Conservation (phyloP, 1,140 invertebrate species). For the Lasioglossum baleicum region DNA sequence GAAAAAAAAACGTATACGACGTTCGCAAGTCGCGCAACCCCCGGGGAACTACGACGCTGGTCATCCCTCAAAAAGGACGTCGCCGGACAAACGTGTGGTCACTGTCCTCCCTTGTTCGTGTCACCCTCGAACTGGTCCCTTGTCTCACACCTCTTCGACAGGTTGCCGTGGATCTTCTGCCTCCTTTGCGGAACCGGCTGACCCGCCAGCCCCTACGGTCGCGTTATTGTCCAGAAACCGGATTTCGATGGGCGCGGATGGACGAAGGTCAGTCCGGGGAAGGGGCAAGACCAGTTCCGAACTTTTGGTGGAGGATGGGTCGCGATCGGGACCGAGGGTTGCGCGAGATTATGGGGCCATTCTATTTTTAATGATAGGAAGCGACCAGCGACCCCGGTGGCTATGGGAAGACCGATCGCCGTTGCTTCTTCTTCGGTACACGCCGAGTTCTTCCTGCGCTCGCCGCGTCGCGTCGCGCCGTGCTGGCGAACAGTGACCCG, state of each 20-base stretch:
- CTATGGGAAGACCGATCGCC: background rate
- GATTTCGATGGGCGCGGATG: slow-evolving; percentile 42
- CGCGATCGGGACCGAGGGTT: background rate
- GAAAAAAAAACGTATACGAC: slow-evolving; percentile 28
- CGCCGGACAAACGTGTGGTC: slow-evolving; percentile 55
- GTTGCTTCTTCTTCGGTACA: too few species aligned
- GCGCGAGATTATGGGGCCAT: background rate
- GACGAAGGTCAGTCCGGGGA: slow-evolving; percentile 27
- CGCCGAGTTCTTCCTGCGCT: too few species aligned
- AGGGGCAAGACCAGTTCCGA: slow-evolving; percentile 19
- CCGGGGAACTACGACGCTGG: slow-evolving; percentile 64
- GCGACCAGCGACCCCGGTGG: background rate
- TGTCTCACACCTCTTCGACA: slow-evolving; percentile 48
- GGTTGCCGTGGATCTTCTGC: slow-evolving; percentile 53
- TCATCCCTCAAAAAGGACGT: slow-evolving; percentile 71
- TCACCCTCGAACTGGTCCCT: slow-evolving; percentile 8
- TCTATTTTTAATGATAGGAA: background rate
- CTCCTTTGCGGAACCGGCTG: slow-evolving; percentile 45
- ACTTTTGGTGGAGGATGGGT: background rate
- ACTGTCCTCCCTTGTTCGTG: slow-evolving; percentile 58
- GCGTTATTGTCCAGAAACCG: slow-evolving; percentile 52
- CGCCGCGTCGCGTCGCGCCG: too few species aligned
- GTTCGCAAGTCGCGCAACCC: slow-evolving; percentile 60
- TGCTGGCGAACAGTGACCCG: too few species aligned
- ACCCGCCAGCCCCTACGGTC: slow-evolving; percentile 42